phyloP scores from a whole-genome alignment of 1,140 invertebrate genomes.

The Artemia franciscana region DNA sequence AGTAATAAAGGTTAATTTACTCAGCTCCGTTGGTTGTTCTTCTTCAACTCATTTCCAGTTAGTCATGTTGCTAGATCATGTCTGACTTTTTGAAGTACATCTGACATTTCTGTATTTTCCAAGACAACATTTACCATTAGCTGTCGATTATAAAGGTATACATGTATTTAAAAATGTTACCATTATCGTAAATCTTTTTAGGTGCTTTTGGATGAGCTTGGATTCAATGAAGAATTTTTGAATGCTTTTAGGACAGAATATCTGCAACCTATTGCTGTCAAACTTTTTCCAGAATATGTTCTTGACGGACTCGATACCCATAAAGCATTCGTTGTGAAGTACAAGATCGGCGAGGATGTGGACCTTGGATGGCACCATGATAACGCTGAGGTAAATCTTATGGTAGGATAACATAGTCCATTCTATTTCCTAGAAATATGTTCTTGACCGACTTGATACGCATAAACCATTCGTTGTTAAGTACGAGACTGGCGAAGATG shows the following conservation, averaged over 20 bases:
- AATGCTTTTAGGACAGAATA: conserved; percentile 18
- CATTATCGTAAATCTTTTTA: no score
- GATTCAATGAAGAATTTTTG: conserved; percentile 22
- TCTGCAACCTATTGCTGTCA: conserved; percentile 17
- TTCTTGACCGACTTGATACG: conserved; percentile 20
- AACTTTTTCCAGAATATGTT: conserved; percentile 20
- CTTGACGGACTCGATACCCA: conserved; percentile 22
- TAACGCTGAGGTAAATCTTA: conserved; percentile 21
- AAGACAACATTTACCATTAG: no score
- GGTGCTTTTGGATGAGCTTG: conserved; percentile 23
- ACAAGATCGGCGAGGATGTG: conserved; percentile 19
- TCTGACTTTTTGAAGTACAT: no score
- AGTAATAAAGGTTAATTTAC: no score
- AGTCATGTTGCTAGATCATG: no score
- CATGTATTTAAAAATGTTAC: no score
- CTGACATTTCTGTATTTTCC: no score
- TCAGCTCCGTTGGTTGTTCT: no score
- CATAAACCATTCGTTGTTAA: conserved; percentile 24
- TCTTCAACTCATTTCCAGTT: no score
- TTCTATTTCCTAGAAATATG: conserved; percentile 21
- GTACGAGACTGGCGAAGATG: conserved; percentile 20
- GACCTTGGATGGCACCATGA: conserved; percentile 24
- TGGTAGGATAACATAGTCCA: no score
- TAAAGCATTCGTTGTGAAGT: conserved; percentile 23
- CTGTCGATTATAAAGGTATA: no score